A percentile compares a stretch with the other conserved stretches of the same genome.
phyloP scores from a whole-genome alignment of 2,797 vertebrate genomes.

The Hoplostethus atlanticus region DNA sequence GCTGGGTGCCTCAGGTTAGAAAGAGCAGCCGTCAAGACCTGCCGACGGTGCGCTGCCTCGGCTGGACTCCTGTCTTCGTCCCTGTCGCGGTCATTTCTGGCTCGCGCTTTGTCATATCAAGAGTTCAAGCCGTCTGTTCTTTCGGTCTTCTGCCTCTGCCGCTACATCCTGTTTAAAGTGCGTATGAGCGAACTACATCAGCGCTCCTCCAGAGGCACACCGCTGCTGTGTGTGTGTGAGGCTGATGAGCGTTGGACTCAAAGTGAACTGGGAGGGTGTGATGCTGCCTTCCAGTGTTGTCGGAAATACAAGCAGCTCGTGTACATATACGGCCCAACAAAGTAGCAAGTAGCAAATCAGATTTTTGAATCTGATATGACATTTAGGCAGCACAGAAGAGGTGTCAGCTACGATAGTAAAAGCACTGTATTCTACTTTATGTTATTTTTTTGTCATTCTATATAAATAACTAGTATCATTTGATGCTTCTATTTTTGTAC shows the following conservation, averaged over 20 bases:
- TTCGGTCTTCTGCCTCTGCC: constrained; percentile 21
- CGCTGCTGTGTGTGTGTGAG: constrained; percentile 15
- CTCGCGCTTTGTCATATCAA: constrained; percentile 42
- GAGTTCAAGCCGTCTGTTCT: constrained; percentile 10
- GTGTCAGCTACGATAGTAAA: too few species aligned
- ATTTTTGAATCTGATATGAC: too few species aligned
- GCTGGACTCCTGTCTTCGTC: constrained; percentile 50
- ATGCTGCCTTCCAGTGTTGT: constrained; percentile 46
- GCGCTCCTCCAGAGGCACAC: constrained; percentile 44
- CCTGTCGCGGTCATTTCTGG: constrained; percentile 57
- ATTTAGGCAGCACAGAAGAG: too few species aligned
- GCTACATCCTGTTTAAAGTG: constrained; percentile 76
- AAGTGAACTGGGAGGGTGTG: constrained; percentile 49
- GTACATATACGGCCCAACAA: too few species aligned
- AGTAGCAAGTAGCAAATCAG: too few species aligned
- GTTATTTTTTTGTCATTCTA: too few species aligned
- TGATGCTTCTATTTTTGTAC: too few species aligned
- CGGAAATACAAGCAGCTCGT: constrained; percentile 14
- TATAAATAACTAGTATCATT: too few species aligned
- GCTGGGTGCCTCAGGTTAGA: constrained; percentile 67
- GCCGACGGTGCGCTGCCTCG: constrained; percentile 60
- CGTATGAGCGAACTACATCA: constrained; percentile 32
- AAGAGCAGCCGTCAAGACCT: constrained; percentile 73
- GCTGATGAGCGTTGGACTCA: constrained; percentile 26
- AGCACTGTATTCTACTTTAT: too few species aligned